Evolutionary conservation across 2,113 vertebrate genomes (phyloP), one percentile per base, ranked within the genome.

Genomic region (Cnemophilus loriae): DNA sequence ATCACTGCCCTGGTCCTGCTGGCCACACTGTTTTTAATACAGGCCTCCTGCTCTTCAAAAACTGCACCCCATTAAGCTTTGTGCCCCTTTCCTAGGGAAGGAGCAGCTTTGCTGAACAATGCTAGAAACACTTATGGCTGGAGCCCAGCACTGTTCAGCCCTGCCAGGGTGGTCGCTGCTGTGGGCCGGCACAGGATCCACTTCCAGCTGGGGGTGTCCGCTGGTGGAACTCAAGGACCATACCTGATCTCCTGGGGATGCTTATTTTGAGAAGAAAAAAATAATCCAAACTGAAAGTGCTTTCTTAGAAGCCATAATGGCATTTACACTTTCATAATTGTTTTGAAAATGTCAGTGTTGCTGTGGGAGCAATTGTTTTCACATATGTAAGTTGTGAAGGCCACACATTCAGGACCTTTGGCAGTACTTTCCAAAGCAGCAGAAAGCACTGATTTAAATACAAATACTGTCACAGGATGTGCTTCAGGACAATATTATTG

Each of bases 241-340:
- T 13, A 14, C 22, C 35, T 8, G 1, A 16, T 85, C 27, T 82
- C 37, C 33, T 73, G 59, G 24, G 22, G 28, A 33, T 73, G 24
- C 57, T 92, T 88, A 27, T 76, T 88, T 77, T 92, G 59, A 83
- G 49, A 69, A 90, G 19, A 9, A 78, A 83, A 53, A 88, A 89
- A 20, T 14, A 80, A 67, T 75, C 32, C 7, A 33, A 57, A 59
- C 16, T 30, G 11, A 16, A 89, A 69, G 22, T 53, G 32, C 32
- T 85, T 60, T 73, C 13, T 49, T 69, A 90, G 41, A 85, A 76
- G 32, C 22, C 61, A 3, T 41, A 52, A 68, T 41, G 41, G 15
- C 61, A 42, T 61, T 49, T 87, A 22, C 13, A 50, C 26, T 63
- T 55, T 68, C 24, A 9, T 73, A 49, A 52, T 65, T 84, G 61